These are phyloP conservation scores for Lasioglossum vierecki DNA, from an alignment of 2,888 invertebrate species.

Conservation along the genomic window DNA sequence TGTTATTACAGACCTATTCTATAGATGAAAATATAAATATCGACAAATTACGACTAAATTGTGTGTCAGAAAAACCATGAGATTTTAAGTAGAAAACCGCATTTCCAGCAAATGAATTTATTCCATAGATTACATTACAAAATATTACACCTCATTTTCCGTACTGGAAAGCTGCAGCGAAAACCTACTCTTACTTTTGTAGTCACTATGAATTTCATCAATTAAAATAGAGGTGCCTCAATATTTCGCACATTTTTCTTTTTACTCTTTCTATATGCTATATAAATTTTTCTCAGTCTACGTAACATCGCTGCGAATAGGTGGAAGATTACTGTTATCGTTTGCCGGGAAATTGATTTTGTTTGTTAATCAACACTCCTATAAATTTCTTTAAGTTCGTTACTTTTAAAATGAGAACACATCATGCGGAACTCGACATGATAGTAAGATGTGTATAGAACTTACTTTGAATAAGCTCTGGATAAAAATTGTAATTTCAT, in stretches of 20 bases:
- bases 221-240: slow-evolving; percentile 63
- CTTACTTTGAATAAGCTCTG: slow-evolving; percentile 23
- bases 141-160: slow-evolving; percentile 66
- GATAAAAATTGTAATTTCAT: slow-evolving; percentile 27
- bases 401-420: slow-evolving; percentile 34
- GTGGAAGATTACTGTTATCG: slow-evolving; percentile 48
- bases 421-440: slow-evolving; percentile 32
- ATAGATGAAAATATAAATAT: slow-evolving; percentile 65
- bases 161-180: slow-evolving; percentile 52
- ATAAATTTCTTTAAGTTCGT: slow-evolving; percentile 26
- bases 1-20: slow-evolving; percentile 61
- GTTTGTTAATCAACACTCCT: slow-evolving; percentile 41
- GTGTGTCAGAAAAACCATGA: slow-evolving; percentile 45
- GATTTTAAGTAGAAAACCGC: slow-evolving; percentile 64
- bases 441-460: slow-evolving; percentile 28
- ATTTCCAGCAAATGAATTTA: slow-evolving; percentile 67
- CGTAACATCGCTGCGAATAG: slow-evolving; percentile 54
- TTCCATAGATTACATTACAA: slow-evolving; percentile 71
- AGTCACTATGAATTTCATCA: slow-evolving; percentile 36
- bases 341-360: slow-evolving; percentile 48
- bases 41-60: slow-evolving; percentile 47
- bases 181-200: slow-evolving; percentile 45
- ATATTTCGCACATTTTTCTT: slow-evolving; percentile 37
- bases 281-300: slow-evolving; percentile 62
- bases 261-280: slow-evolving; percentile 55